Conservation (phyloP, 2,888 invertebrate genomes). For the Blastobasis lacticolella region DNA sequence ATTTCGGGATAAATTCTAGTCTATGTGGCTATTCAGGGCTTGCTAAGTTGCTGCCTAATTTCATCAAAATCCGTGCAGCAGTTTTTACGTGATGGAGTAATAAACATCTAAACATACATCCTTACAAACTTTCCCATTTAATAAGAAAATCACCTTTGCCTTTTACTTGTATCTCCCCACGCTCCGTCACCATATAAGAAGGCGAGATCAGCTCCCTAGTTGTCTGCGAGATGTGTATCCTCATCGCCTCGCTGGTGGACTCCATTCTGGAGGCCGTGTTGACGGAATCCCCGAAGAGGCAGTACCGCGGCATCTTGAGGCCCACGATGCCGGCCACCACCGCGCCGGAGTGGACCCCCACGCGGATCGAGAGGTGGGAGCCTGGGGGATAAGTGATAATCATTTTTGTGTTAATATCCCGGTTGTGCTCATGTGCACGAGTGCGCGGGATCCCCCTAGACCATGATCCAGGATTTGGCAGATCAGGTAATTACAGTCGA, state of each 20-base stretch:
- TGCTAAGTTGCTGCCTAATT: too few species aligned
- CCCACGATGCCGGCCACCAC: slow-evolving; percentile 96
- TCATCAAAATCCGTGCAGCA: too few species aligned
- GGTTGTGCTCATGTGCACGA: too few species aligned
- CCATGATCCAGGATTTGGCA: too few species aligned
- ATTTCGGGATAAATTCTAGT: too few species aligned
- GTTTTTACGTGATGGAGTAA: too few species aligned
- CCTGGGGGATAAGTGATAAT: slow-evolving; percentile 55
- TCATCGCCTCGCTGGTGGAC: slow-evolving; percentile 93
- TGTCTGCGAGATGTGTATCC: slow-evolving; percentile 94
- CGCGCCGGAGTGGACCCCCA: slow-evolving; percentile 92
- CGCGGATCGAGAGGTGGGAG: slow-evolving; percentile 85
- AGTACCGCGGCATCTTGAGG: slow-evolving; percentile 92
- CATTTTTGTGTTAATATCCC: too few species aligned
- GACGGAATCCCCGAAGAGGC: slow-evolving; percentile 92
- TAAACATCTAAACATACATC: too few species aligned
- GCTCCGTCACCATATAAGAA: slow-evolving; percentile 82
- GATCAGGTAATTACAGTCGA: too few species aligned
- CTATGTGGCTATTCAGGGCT: too few species aligned
- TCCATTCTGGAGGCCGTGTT: slow-evolving; percentile 96
- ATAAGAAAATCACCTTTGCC: slow-evolving; percentile 80
- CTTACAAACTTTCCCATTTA: too few species aligned
- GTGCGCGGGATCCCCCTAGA: too few species aligned
- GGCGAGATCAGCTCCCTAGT: slow-evolving; percentile 85
- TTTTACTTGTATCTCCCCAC: slow-evolving; percentile 91